These are phyloP conservation scores for Rhincodon typus DNA, from an alignment of 2,797 vertebrate species.

Conservation along the genomic window DNA sequence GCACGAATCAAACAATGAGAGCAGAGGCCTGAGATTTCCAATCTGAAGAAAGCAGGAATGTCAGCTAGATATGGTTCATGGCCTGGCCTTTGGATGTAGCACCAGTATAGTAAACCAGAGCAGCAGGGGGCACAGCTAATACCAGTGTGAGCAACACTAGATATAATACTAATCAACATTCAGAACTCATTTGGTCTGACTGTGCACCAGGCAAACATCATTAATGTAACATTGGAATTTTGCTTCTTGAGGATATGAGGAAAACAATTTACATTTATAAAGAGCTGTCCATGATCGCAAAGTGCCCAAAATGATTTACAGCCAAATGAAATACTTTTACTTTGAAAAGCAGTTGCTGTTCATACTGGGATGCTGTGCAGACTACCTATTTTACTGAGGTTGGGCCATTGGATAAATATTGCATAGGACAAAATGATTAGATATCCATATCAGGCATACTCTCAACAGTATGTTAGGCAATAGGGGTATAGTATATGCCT, in stretches of 20 bases:
- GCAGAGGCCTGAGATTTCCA: conserved; percentile 28
- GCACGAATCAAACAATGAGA: conserved; percentile 29
- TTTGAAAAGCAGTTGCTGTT: neutral
- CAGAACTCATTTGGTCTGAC: neutral
- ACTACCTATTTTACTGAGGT: neutral
- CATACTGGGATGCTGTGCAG: neutral
- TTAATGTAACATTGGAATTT: neutral
- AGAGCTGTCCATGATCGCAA: neutral
- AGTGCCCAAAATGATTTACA: neutral
- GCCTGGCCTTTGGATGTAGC: conserved; percentile 12
- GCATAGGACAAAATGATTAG: neutral
- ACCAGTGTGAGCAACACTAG: neutral
- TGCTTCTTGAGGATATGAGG: neutral
- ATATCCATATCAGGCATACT: neutral
- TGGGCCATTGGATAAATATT: neutral
- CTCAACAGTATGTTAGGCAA: neutral
- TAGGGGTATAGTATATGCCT: neutral
- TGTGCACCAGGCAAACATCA: neutral
- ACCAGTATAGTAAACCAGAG: conserved; percentile 9
- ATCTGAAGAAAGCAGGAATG: conserved; percentile 8
- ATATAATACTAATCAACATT: neutral
- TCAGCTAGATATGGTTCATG: conserved; percentile 28
- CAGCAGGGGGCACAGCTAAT: neutral
- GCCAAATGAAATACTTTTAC: neutral
- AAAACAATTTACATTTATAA: neutral